phyloP scores from a whole-genome alignment of 53 echinoderm and acorn worm species.

The Zoroaster sp. region DNA sequence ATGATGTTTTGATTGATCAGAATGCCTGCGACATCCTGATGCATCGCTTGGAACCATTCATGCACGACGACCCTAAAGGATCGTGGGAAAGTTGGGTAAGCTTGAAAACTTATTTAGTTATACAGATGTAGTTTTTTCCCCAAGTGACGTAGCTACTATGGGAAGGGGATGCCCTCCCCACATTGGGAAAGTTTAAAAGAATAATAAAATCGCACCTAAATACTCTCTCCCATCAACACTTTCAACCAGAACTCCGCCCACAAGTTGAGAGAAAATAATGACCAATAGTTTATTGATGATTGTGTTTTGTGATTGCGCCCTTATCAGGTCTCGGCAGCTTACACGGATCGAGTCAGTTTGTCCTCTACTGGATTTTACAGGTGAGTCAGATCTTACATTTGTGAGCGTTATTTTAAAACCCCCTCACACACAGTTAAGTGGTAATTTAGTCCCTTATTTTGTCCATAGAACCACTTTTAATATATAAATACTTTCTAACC shows the following conservation, averaged over 20 bases:
- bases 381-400: slow-evolving; percentile 44
- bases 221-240: no score
- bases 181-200: neutral
- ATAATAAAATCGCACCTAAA: no score
- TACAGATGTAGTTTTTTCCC: neutral
- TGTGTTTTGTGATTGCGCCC: no score
- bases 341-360: slow-evolving; percentile 68
- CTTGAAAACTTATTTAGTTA: neutral
- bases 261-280: no score
- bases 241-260: no score
- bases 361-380: slow-evolving; percentile 74
- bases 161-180: neutral
- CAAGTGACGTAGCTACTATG: no score
- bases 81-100: slow-evolving; percentile 96
- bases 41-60: slow-evolving; percentile 73
- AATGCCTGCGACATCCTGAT: slow-evolving; percentile 75
- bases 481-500: neutral
- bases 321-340: slow-evolving; percentile 71
- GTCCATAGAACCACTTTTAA: neutral
- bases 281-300: no score
- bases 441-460: neutral
- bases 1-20: no score
- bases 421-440: neutral
- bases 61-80: slow-evolving; percentile 70
- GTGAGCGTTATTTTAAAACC: neutral